Percentiles rank a stretch among this genome's conserved stretches.
phyloP scores from a whole-genome alignment of 2,797 vertebrate species.

The Stomatorhinus walkeri region DNA sequence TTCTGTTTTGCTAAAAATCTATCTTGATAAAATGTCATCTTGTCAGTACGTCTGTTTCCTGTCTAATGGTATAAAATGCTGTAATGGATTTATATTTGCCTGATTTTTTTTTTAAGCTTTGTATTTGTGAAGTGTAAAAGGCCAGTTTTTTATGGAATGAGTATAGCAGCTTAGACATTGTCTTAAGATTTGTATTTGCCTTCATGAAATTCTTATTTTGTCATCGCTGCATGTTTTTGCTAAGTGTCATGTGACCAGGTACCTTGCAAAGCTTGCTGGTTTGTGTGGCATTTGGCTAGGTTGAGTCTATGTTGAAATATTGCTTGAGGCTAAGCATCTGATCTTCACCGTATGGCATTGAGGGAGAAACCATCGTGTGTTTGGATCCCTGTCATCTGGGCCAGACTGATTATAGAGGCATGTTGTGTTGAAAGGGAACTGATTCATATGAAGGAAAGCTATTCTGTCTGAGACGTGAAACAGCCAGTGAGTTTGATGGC shows the following conservation, averaged over 20 bases:
- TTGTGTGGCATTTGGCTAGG: constrained; percentile 44
- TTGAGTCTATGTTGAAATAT: background rate
- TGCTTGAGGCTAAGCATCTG: background rate
- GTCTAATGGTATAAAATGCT: background rate
- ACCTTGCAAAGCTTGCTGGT: constrained; percentile 49
- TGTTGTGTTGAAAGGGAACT: background rate
- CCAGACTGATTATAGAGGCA: background rate
- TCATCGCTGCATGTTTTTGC: constrained; percentile 42
- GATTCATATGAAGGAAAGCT: background rate
- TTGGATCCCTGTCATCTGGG: background rate
- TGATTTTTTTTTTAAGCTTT: background rate
- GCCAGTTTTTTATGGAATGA: background rate
- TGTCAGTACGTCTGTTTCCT: background rate
- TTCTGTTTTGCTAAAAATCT: background rate
- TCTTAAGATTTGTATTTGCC: constrained; percentile 9
- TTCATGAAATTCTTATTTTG: constrained; percentile 23
- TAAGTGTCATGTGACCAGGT: constrained; percentile 40
- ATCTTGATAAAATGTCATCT: background rate
- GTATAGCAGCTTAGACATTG: background rate
- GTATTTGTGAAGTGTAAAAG: background rate
- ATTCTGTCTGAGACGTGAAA: background rate
- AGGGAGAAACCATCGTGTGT: background rate
- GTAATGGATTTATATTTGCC: background rate
- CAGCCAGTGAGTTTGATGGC: background rate
- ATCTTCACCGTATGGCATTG: background rate